Evolutionary conservation across 2,797 vertebrate genomes (phyloP).

Genomic region (Apogon talboti): DNA sequence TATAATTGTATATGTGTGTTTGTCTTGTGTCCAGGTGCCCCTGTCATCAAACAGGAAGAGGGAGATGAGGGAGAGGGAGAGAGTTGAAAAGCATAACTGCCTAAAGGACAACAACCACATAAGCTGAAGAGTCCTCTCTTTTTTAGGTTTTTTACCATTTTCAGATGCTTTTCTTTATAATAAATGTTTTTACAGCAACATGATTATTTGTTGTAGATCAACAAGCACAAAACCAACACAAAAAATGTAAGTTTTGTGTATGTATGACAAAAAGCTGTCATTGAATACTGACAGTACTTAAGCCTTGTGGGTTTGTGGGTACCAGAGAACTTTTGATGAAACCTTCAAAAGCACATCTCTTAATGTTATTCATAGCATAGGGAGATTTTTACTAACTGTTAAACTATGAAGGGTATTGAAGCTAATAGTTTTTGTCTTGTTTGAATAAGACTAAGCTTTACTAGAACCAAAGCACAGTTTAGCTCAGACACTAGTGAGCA

Average conservation of each 20-base stretch:
- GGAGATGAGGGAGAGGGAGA: constrained; percentile 84
- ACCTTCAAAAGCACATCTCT: constrained; percentile 18
- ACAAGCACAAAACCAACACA: constrained; percentile 47
- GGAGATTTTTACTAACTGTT: neutral
- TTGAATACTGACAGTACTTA: neutral
- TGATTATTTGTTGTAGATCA: constrained; percentile 11
- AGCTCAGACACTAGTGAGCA: constrained; percentile 1
- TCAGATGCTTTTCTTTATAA: constrained; percentile 32
- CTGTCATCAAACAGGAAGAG: constrained; percentile 90
- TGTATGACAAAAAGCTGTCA: neutral
- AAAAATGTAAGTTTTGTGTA: constrained; percentile 1
- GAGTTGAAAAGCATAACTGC: constrained; percentile 72
- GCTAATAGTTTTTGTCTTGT: neutral
- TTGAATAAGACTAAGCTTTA: neutral
- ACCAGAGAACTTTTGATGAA: constrained; percentile 1
- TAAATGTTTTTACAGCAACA: constrained; percentile 12
- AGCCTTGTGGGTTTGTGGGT: neutral
- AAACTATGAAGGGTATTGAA: constrained; percentile 13
- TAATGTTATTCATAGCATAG: constrained; percentile 5
- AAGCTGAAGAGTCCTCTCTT: constrained; percentile 3
- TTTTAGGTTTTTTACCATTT: constrained; percentile 38
- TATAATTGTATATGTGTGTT: constrained; percentile 11
- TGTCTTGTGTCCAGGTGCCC: constrained; percentile 83
- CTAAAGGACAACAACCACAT: neutral
- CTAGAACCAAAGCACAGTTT: constrained; percentile 37